These are phyloP conservation scores for Hucho hucho DNA, from an alignment of 2,113 vertebrate genomes.

Conservation along the genomic window DNA sequence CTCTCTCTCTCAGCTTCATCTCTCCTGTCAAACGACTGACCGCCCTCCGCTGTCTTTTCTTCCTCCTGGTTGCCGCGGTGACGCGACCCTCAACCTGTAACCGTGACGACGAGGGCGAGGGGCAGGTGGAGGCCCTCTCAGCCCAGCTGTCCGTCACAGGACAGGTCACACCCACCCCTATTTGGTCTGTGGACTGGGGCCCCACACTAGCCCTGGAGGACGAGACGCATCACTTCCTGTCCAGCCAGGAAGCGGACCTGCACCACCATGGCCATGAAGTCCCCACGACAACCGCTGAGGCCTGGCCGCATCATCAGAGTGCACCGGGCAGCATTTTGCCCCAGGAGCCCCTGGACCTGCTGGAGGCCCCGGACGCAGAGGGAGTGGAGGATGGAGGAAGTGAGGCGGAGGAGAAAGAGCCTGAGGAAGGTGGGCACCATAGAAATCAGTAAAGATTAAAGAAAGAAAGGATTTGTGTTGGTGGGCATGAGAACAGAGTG, in stretches of 20 bases:
- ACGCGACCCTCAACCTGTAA: slow-evolving; percentile 66
- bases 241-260: slow-evolving; percentile 68
- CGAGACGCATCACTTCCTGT: slow-evolving; percentile 74
- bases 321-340: slow-evolving; percentile 46
- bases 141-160: slow-evolving; percentile 69
- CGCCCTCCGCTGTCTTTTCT: slow-evolving; percentile 63
- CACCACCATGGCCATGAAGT: slow-evolving; percentile 40
- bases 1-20: slow-evolving; percentile 69
- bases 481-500: not conserved
- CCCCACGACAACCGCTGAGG: slow-evolving; percentile 49
- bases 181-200: slow-evolving; percentile 79
- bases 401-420: slow-evolving; percentile 61
- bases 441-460: not conserved
- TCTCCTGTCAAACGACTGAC: slow-evolving; percentile 72
- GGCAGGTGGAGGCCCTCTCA: slow-evolving; percentile 62
- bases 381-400: slow-evolving; percentile 52
- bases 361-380: slow-evolving; percentile 53
- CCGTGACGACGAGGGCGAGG: slow-evolving; percentile 61
- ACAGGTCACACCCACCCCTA: slow-evolving; percentile 75
- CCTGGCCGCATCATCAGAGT: slow-evolving; percentile 54
- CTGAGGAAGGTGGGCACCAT: slow-evolving; percentile 72
- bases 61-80: slow-evolving; percentile 68
- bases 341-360: slow-evolving; percentile 32
- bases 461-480: slow-evolving; percentile 53
- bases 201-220: slow-evolving; percentile 76